These are phyloP conservation scores for Guaruba guarouba DNA, from an alignment of 2,113 vertebrate species.

Conservation along the genomic window DNA sequence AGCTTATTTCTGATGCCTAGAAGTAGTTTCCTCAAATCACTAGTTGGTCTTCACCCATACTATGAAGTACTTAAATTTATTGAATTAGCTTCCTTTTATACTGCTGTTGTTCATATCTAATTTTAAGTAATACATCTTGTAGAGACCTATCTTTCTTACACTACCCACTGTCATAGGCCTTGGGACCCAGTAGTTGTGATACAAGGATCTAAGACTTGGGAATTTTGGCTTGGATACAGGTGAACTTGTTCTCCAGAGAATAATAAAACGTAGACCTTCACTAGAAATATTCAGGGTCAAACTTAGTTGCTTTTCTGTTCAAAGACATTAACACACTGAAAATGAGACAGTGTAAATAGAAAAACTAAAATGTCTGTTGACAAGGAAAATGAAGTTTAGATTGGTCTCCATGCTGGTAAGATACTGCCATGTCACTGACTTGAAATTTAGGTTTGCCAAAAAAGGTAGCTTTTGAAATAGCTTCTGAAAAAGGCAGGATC, in stretches of 20 bases:
- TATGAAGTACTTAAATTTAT: neutral
- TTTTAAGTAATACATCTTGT: neutral
- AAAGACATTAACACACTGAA: neutral
- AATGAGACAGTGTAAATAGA: neutral
- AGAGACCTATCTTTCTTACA: neutral
- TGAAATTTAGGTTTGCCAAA: neutral
- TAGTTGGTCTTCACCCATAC: neutral
- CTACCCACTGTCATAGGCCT: neutral
- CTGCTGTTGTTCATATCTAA: neutral
- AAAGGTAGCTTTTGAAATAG: neutral
- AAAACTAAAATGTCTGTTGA: neutral
- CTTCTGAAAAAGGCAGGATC: neutral
- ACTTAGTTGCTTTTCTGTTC: neutral
- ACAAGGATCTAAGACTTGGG: neutral
- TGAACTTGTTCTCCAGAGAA: neutral
- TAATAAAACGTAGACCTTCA: neutral
- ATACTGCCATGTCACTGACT: neutral
- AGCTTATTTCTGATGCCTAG: neutral
- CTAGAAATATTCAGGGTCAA: neutral
- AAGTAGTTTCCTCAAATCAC: neutral
- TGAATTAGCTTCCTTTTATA: neutral
- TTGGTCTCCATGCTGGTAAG: neutral
- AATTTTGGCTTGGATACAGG: neutral
- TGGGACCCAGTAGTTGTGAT: neutral
- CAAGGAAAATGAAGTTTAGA: neutral